These are phyloP conservation scores for Venusia cambrica DNA, from an alignment of 2,888 invertebrate species.

Conservation along the genomic window DNA sequence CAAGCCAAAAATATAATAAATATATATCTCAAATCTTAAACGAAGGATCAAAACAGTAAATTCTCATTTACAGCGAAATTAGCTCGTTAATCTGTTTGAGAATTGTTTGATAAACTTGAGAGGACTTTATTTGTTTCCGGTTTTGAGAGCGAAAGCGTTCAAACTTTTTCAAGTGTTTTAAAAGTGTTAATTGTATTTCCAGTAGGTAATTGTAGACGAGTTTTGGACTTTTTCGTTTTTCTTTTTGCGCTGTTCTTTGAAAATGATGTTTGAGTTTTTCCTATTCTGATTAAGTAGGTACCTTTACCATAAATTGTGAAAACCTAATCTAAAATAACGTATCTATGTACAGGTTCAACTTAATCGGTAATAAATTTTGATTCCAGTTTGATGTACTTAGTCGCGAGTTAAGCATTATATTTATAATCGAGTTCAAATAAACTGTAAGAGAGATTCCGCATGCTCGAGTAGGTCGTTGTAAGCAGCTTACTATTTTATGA, in stretches of 20 bases:
- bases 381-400: too few relatives aligned
- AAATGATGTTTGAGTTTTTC: slow-evolving; percentile 2
- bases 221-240: too few relatives aligned
- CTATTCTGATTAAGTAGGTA: slow-evolving; percentile 10
- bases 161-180: slow-evolving; percentile 13
- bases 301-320: too few relatives aligned
- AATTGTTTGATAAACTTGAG: slow-evolving; percentile 30
- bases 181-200: slow-evolving; percentile 11
- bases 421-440: slow-evolving; percentile 17
- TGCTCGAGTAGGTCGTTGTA: slow-evolving; percentile 25
- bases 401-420: too few relatives aligned
- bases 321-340: too few relatives aligned
- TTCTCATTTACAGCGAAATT: slow-evolving; percentile 28
- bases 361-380: too few relatives aligned
- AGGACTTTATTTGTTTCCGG: slow-evolving; percentile 30
- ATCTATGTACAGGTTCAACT: too few relatives aligned
- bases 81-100: slow-evolving; percentile 29
- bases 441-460: slow-evolving; percentile 21
- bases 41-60: slow-evolving; percentile 26
- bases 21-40: slow-evolving; percentile 21
- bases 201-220: neutral
- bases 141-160: slow-evolving; percentile 19
- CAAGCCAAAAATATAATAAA: too few relatives aligned
- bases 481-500: slow-evolving; percentile 27
- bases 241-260: too few relatives aligned